Conservation (phyloP, 1,140 invertebrate species). For the Bombyx mandarina region DNA sequence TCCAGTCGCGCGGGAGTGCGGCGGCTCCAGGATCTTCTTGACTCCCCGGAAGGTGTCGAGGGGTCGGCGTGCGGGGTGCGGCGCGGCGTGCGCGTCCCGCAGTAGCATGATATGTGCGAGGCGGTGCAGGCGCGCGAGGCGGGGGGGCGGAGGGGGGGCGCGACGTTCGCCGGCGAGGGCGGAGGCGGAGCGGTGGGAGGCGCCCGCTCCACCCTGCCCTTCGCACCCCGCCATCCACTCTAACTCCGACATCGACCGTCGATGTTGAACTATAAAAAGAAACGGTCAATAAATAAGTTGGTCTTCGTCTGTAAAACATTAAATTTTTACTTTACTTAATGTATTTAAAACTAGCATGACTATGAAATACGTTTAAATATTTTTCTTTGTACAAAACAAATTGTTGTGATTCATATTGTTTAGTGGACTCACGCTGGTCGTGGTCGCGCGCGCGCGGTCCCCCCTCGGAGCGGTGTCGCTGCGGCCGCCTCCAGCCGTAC, state of each 20-base stretch:
- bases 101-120: slow-evolving; percentile 84
- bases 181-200: slow-evolving; percentile 31
- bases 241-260: slow-evolving; percentile 80
- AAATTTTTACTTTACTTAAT: too few species aligned
- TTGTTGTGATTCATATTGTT: background rate
- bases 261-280: slow-evolving; percentile 51
- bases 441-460: slow-evolving; percentile 20
- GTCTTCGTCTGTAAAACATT: too few species aligned
- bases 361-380: background rate
- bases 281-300: background rate
- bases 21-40: slow-evolving; percentile 81
- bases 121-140: slow-evolving; percentile 63
- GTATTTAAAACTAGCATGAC: too few species aligned
- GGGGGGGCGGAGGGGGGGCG: slow-evolving; percentile 36
- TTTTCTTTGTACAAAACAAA: background rate
- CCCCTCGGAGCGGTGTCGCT: slow-evolving; percentile 35
- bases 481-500: slow-evolving; percentile 43
- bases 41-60: slow-evolving; percentile 72
- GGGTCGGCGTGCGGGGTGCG: slow-evolving; percentile 28
- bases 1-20: slow-evolving; percentile 51
- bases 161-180: slow-evolving; percentile 22
- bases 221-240: slow-evolving; percentile 42
- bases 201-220: slow-evolving; percentile 14
- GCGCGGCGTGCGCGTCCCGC: slow-evolving; percentile 78
- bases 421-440: slow-evolving; percentile 22